Base-by-base conservation (phyloP, 2,888 invertebrate genomes). In the Perdita meconis region DNA sequence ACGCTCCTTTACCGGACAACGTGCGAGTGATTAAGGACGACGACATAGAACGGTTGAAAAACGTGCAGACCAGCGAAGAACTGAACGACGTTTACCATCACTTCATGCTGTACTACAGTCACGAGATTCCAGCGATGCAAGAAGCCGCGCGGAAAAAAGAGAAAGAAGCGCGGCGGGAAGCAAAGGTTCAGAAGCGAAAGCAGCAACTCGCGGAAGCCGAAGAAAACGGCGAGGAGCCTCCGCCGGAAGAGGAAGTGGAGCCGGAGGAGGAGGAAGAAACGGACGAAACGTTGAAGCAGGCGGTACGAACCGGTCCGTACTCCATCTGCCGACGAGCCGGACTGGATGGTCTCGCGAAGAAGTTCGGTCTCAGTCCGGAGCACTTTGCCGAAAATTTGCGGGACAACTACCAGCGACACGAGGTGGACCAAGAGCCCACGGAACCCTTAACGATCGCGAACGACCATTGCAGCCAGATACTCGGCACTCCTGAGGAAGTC, bases 361-460 rank as follows among this genome's bases (percentile, higher is more conserved):
- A 96, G 90, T 99, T 99, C 92, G 99, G 99, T 76, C 93, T 99
- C 60, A 95, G 96, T 0, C 98, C 99, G 0, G 97, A 98, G 90
- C 96, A 99, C 92, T 98, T 98, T 92, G 98, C 98, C 0, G 98
- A 99, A 93, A 99, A 99, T 93, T 94, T 99, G 6, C 95, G 98
- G 0, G 98, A 99, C 90, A 98, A 98, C 91, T 99, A 99, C 92
- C 97, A 98, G 91, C 94, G 98, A 5, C 97, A 98, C 91, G 99
- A 99, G 89, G 97, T 99, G 0, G 98, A 98, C 59, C 98, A 99
- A 91, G 97, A 97, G 86, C 95, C 96, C 0, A 94, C 95, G 10
- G 96, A 97, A 83, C 98, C 98, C 0, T 56, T 53, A 0, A 97
- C 97, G 81, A 94, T 97, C 19, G 98, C 98, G 0, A 95, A 95